A percentile compares a stretch with the other conserved stretches of the same genome.
Conservation (phyloP, 2,888 invertebrate species). For the Hyposoter dolosus region DNA sequence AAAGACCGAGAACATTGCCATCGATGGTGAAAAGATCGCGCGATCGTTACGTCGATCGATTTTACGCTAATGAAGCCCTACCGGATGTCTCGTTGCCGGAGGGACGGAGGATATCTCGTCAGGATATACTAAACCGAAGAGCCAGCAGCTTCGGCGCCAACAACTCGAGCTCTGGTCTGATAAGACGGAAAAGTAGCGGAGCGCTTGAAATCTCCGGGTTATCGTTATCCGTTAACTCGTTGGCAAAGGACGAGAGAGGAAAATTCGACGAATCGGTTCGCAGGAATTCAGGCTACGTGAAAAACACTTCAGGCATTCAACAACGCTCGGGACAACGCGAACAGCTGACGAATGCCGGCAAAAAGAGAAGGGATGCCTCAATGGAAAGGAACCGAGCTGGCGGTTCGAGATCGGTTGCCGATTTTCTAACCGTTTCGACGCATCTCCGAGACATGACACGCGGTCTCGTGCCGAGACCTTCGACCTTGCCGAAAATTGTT, state of each 20-base stretch:
- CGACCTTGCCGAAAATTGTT: conserved; percentile 81
- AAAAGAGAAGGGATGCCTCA: conserved; percentile 70
- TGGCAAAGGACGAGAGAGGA: conserved; percentile 52
- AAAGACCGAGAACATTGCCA: conserved; percentile 78
- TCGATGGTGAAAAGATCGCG: conserved; percentile 73
- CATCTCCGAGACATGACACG: conserved; percentile 72
- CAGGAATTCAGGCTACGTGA: conserved; percentile 71
- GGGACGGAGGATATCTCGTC: conserved; percentile 77
- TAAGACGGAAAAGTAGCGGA: conserved; percentile 70
- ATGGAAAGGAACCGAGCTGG: conserved; percentile 70
- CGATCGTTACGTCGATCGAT: conserved; percentile 58
- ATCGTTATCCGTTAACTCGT: conserved; percentile 31
- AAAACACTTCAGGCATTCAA: conserved; percentile 67
- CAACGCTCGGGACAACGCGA: conserved; percentile 56
- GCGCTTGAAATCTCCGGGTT: conserved; percentile 59
- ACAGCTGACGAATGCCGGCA: conserved; percentile 65
- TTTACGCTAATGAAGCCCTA: conserved; percentile 6
- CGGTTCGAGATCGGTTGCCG: conserved; percentile 77
- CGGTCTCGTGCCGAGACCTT: conserved; percentile 77
- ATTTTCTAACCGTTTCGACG: conserved; percentile 74
- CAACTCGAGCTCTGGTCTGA: conserved; percentile 52
- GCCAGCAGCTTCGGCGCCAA: conserved; percentile 69
- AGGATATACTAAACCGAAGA: conserved; percentile 79
- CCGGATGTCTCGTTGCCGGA: conserved; percentile 50
- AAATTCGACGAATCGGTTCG: conserved; percentile 62